phyloP scores from a whole-genome alignment of 2,113 vertebrate genomes.

The Chaetodon trifascialis region DNA sequence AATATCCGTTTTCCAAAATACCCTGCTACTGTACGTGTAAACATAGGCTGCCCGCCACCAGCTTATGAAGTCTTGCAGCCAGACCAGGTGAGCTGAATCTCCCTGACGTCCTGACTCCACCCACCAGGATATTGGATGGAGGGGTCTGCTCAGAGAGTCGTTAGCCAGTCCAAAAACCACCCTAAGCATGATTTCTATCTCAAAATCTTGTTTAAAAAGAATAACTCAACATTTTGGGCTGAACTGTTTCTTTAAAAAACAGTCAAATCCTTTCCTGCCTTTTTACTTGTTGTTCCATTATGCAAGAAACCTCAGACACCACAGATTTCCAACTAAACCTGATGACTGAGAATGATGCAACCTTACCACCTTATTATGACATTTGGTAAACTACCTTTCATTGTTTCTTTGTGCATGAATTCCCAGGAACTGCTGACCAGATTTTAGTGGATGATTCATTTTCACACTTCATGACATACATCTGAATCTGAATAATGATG shows the following conservation, averaged over 20 bases:
- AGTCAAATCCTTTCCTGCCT: neutral
- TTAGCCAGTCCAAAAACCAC: neutral
- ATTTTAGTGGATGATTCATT: slow-evolving; percentile 25
- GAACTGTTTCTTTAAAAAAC: neutral
- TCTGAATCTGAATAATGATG: no score
- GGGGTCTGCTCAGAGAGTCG: no score
- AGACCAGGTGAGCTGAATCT: no score
- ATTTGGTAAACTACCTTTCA: slow-evolving; percentile 12
- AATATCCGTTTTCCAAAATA: no score
- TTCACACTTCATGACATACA: slow-evolving; percentile 31
- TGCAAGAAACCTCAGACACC: slow-evolving; percentile 45
- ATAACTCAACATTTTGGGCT: no score
- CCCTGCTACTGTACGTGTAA: no score
- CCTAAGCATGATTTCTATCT: neutral
- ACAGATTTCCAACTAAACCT: slow-evolving; percentile 22
- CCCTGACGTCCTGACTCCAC: no score
- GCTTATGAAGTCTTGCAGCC: no score
- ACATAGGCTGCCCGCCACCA: no score
- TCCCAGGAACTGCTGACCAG: slow-evolving; percentile 25
- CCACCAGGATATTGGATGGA: no score
- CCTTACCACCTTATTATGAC: slow-evolving; percentile 23
- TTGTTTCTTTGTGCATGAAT: slow-evolving; percentile 1
- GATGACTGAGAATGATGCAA: slow-evolving; percentile 33
- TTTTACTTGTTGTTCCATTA: neutral
- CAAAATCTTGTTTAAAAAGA: neutral